These are phyloP conservation scores for Oncorhynchus clarkii DNA, from an alignment of 2,113 vertebrate genomes.

Conservation along the genomic window DNA sequence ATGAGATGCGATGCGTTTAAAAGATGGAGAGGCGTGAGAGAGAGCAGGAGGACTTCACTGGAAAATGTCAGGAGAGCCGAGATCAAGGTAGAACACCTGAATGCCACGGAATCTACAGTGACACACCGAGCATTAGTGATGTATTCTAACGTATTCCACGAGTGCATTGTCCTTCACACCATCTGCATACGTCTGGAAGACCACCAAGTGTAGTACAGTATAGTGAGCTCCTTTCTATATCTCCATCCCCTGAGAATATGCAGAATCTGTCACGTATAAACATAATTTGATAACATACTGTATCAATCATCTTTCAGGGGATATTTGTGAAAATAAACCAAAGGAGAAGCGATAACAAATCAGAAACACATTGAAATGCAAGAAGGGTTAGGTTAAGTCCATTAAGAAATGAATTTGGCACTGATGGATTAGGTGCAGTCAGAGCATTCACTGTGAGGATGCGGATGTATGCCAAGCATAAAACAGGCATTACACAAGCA, in stretches of 20 bases:
- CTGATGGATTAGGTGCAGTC: background rate
- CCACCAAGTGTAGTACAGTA: background rate
- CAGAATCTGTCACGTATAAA: background rate
- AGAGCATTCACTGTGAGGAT: background rate
- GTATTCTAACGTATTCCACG: background rate
- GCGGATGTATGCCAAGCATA: background rate
- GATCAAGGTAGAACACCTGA: background rate
- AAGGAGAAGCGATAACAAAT: background rate
- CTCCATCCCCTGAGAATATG: background rate
- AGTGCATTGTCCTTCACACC: background rate
- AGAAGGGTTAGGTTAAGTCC: background rate
- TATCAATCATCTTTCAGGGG: background rate
- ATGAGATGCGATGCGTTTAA: background rate
- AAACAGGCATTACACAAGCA: constrained; percentile 1
- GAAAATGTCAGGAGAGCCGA: background rate
- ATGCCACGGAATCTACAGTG: background rate
- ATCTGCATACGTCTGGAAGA: background rate
- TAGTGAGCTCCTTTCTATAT: background rate
- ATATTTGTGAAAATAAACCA: background rate
- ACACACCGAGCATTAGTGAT: background rate
- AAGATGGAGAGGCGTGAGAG: background rate
- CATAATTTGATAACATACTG: background rate
- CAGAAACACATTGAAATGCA: constrained; percentile 3
- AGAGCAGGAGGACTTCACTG: background rate
- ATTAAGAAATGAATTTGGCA: background rate